Evolutionary conservation across 2,888 invertebrate species (phyloP).

Genomic region (Acanthoscelides obtectus): DNA sequence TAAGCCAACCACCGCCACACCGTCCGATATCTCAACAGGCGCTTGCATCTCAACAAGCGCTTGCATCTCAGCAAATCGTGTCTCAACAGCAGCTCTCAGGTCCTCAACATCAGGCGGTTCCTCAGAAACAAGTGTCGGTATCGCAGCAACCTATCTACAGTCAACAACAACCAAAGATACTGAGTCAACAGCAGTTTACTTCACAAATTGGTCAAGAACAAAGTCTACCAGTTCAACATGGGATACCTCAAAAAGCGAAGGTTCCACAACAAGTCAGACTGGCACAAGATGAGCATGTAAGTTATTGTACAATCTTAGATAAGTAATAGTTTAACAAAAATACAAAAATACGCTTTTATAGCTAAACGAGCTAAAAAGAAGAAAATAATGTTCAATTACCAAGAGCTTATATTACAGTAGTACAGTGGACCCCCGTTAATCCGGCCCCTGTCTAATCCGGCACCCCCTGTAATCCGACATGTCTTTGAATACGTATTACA

Average conservation of each 20-base stretch:
- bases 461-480: too few relatives aligned
- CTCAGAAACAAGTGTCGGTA: not conserved
- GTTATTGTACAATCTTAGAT: too few relatives aligned
- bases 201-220: not conserved
- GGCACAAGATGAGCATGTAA: not conserved
- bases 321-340: too few relatives aligned
- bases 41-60: not conserved
- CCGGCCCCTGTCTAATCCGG: too few relatives aligned
- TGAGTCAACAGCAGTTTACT: constrained; percentile 3
- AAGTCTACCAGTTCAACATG: not conserved
- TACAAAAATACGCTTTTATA: too few relatives aligned
- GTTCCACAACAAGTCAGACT: constrained; percentile 5
- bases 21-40: not conserved
- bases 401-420: too few relatives aligned
- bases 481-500: too few relatives aligned
- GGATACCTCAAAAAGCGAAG: constrained; percentile 3
- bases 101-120: constrained; percentile 2
- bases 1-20: not conserved
- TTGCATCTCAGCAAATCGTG: not conserved
- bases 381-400: too few relatives aligned
- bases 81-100: constrained; percentile 7
- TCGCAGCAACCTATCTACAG: too few relatives aligned
- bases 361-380: too few relatives aligned
- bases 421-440: too few relatives aligned
- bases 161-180: not conserved